These are phyloP conservation scores for Eilema sororculum DNA, from an alignment of 2,888 invertebrate species.

Conservation along the genomic window DNA sequence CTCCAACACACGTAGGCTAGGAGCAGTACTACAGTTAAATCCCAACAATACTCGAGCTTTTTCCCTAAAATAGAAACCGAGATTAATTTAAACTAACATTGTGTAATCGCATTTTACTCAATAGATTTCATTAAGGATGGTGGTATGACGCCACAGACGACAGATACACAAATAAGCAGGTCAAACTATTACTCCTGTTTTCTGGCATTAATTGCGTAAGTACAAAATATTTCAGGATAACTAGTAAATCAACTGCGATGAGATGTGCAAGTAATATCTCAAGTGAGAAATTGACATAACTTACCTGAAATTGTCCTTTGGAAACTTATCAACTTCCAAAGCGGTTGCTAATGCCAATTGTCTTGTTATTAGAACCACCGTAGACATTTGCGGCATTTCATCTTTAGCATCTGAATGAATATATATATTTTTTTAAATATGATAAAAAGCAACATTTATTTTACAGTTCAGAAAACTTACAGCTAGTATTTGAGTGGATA, in stretches of 20 bases:
- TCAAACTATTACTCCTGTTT: too few species aligned
- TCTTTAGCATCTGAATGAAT: slow-evolving; percentile 5
- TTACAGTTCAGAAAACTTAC: too few species aligned
- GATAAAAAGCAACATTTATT: too few species aligned
- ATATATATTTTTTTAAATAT: too few species aligned
- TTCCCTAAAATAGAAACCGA: slow-evolving; percentile 41
- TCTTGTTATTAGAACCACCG: slow-evolving; percentile 59
- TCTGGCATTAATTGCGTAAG: too few species aligned
- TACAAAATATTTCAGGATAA: too few species aligned
- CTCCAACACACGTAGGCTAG: slow-evolving; percentile 50
- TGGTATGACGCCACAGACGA: too few species aligned
- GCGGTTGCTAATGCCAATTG: slow-evolving; percentile 63
- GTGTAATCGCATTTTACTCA: too few species aligned
- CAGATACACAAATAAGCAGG: too few species aligned
- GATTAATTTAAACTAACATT: not conserved
- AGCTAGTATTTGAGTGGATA: too few species aligned
- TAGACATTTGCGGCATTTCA: slow-evolving; percentile 39
- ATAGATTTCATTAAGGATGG: too few species aligned
- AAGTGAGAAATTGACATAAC: not conserved
- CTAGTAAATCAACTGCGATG: too few species aligned
- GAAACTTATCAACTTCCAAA: slow-evolving; percentile 60
- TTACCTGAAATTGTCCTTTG: slow-evolving; percentile 65
- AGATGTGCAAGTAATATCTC: not conserved
- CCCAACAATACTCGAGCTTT: slow-evolving; percentile 58
- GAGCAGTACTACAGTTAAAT: slow-evolving; percentile 46